phyloP scores from a whole-genome alignment of 2,888 invertebrate species.

The Marronus borbonicus region DNA sequence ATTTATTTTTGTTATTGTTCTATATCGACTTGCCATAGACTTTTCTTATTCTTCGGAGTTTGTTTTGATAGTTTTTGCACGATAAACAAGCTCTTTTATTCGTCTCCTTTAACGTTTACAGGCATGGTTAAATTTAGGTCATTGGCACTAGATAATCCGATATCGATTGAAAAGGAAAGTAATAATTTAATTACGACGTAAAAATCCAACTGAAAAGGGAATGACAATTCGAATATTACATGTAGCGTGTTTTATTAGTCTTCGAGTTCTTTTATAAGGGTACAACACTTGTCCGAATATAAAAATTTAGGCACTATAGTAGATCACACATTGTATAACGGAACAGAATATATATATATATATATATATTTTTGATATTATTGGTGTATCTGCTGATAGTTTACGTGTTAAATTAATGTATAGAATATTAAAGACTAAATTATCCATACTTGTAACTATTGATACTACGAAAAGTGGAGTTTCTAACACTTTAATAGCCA shows the following conservation, averaged over 20 bases:
- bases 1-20: neutral
- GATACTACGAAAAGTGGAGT: no score
- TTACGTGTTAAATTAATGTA: neutral
- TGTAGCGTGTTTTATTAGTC: constrained; percentile 39
- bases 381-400: constrained; percentile 4
- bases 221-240: constrained; percentile 45
- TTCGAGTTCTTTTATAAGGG: constrained; percentile 39
- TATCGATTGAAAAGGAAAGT: neutral
- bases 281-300: constrained; percentile 49
- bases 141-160: constrained; percentile 22
- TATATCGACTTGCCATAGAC: constrained; percentile 43
- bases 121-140: neutral
- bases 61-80: neutral
- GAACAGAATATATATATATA: constrained; percentile 17
- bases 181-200: neutral
- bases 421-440: no score
- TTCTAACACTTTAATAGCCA: no score
- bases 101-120: no score
- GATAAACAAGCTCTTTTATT: neutral
- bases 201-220: constrained; percentile 31
- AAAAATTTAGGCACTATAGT: constrained; percentile 59
- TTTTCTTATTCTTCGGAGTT: constrained; percentile 8
- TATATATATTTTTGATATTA: neutral
- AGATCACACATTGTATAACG: constrained; percentile 57
- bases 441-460: no score